Evolutionary conservation across 2,888 invertebrate genomes (phyloP).

Genomic region (Neocrepidodera transversa): DNA sequence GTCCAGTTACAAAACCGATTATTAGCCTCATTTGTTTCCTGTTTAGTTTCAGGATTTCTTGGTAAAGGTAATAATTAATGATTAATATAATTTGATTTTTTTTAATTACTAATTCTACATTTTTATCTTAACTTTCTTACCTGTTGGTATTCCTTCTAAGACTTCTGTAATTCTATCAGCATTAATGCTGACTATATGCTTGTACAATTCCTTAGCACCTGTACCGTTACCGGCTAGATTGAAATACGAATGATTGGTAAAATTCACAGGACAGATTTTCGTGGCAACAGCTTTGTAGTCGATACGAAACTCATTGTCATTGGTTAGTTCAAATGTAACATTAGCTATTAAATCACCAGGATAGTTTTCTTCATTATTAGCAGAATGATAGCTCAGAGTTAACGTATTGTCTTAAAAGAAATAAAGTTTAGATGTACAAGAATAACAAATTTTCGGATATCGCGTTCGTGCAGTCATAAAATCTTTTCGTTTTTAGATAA

Average conservation of each 20-base stretch:
- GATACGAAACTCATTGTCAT: conserved; percentile 77
- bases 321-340: conserved; percentile 74
- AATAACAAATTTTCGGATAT: too few species aligned
- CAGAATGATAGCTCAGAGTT: conserved; percentile 76
- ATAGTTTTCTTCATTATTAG: conserved; percentile 85
- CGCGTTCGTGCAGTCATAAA: too few species aligned
- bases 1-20: too few species aligned
- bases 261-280: conserved; percentile 82
- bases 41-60: too few species aligned
- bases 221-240: conserved; percentile 89
- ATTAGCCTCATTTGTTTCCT: too few species aligned
- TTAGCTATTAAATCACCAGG: conserved; percentile 82
- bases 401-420: conserved; percentile 64
- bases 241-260: conserved; percentile 90
- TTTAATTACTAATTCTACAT: too few species aligned
- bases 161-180: conserved; percentile 79
- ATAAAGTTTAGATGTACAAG: too few species aligned
- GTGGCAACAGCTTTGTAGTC: conserved; percentile 78
- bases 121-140: conserved; percentile 59
- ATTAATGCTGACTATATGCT: conserved; percentile 75
- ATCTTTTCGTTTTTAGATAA: too few species aligned
- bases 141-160: conserved; percentile 77
- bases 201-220: conserved; percentile 69
- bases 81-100: too few species aligned
- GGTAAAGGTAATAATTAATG: too few species aligned